Conservation (phyloP, 2,888 invertebrate genomes). For the Nemotelus pantherinus region DNA sequence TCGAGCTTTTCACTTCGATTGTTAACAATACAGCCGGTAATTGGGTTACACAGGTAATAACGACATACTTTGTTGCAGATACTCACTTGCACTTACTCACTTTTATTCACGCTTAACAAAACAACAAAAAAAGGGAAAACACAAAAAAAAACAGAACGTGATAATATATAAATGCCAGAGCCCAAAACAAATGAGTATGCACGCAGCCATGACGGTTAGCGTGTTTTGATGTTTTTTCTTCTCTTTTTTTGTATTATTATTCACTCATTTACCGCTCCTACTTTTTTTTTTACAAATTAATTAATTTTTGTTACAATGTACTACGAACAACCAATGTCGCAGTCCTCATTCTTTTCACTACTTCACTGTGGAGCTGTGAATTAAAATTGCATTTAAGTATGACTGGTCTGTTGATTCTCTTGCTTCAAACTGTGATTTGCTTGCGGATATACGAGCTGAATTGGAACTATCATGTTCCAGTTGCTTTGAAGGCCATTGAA, state of each 20-base stretch:
- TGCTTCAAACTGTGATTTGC: background rate
- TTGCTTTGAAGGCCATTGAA: conserved; percentile 42
- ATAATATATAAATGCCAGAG: background rate
- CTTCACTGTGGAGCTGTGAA: too few species aligned
- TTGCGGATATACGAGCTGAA: background rate
- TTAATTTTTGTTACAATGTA: background rate
- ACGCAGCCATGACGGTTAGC: conserved; percentile 25
- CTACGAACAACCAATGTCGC: too few species aligned
- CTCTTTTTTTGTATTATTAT: background rate
- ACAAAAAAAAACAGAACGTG: background rate
- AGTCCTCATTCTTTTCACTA: too few species aligned
- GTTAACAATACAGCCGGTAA: conserved; percentile 58
- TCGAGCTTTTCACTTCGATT: conserved; percentile 67
- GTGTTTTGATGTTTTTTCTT: conserved; percentile 29
- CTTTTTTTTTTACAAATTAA: conserved; percentile 1
- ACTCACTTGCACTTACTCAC: background rate
- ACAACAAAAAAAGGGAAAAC: background rate
- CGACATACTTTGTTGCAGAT: conserved; percentile 13
- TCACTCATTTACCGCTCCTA: background rate
- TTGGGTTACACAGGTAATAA: conserved; percentile 57
- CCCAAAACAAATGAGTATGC: conserved; percentile 2
- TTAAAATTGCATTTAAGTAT: too few species aligned
- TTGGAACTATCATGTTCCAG: conserved; percentile 39
- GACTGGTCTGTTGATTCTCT: background rate
- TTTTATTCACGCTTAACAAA: background rate